Percentiles rank a stretch among this genome's conserved stretches.
Evolutionary conservation across 2,888 invertebrate genomes (phyloP).

Genomic region (Trissolcus japonicus): DNA sequence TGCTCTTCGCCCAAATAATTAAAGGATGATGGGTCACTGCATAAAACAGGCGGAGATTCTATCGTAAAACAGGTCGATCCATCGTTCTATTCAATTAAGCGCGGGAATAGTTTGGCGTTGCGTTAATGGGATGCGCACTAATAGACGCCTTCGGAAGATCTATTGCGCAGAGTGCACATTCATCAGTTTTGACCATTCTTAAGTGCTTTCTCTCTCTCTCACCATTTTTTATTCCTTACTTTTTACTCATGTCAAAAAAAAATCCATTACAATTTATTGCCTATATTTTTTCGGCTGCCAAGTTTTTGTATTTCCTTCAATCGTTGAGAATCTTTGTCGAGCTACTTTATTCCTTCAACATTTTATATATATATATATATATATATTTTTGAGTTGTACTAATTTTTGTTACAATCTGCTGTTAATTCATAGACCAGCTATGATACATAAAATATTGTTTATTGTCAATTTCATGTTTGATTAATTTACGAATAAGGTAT

Average conservation of each 20-base stretch:
- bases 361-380: too few relatives aligned
- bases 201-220: background rate
- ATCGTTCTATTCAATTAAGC: constrained; percentile 58
- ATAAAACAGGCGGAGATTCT: constrained; percentile 48
- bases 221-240: background rate
- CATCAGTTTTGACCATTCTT: constrained; percentile 26
- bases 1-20: constrained; percentile 55
- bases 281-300: too few relatives aligned
- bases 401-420: too few relatives aligned
- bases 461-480: constrained; percentile 17
- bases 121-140: constrained; percentile 48
- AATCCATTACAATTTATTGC: too few relatives aligned
- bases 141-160: constrained; percentile 55
- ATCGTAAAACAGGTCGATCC: constrained; percentile 55
- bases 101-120: constrained; percentile 39
- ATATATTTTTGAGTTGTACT: too few relatives aligned
- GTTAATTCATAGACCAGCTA: background rate
- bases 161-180: constrained; percentile 37
- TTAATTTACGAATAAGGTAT: constrained; percentile 15
- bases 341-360: too few relatives aligned
- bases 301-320: too few relatives aligned
- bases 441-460: constrained; percentile 16
- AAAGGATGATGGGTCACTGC: constrained; percentile 52
- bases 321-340: too few relatives aligned
- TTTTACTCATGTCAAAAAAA: background rate